Evolutionary conservation across 2,113 vertebrate species (phyloP).

Genomic region (Lates calcarifer): DNA sequence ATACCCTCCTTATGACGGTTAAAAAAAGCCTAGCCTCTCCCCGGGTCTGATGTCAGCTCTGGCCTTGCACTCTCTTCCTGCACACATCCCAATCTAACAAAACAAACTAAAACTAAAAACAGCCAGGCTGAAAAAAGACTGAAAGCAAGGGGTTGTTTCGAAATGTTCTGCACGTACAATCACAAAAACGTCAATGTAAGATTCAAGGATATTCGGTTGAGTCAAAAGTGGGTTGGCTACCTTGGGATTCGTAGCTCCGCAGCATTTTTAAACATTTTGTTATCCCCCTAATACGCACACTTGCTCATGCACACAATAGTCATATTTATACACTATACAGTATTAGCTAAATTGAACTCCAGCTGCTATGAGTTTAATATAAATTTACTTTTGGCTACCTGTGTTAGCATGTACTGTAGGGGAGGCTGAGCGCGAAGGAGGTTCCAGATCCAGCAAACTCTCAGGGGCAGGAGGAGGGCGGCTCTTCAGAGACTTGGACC

Average conservation of each 20-base stretch:
- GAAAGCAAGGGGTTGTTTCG: neutral
- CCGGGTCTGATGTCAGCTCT: neutral
- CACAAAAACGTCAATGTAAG: conserved; percentile 14
- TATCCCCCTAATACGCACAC: neutral
- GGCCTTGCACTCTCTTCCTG: neutral
- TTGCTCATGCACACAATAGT: neutral
- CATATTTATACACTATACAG: neutral
- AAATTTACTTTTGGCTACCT: conserved; percentile 70
- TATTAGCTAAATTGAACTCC: neutral
- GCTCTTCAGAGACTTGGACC: conserved; percentile 84
- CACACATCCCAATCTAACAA: neutral
- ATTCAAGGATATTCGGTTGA: conserved; percentile 36
- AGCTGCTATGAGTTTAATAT: conserved; percentile 12
- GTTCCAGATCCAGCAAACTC: conserved; percentile 76
- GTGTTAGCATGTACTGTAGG: conserved; percentile 78
- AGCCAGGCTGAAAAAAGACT: neutral
- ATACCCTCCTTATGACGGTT: conserved; percentile 55
- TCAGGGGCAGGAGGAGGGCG: conserved; percentile 86
- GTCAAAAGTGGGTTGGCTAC: conserved; percentile 37
- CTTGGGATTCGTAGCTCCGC: conserved; percentile 40
- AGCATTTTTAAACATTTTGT: conserved; percentile 22
- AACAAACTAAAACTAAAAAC: neutral
- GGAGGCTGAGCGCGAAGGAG: conserved; percentile 81
- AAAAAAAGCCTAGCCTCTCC: conserved; percentile 12
- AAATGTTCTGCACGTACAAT: neutral